phyloP scores from a whole-genome alignment of 1,140 invertebrate species.

The Pseudomyrmex cubaensis region DNA sequence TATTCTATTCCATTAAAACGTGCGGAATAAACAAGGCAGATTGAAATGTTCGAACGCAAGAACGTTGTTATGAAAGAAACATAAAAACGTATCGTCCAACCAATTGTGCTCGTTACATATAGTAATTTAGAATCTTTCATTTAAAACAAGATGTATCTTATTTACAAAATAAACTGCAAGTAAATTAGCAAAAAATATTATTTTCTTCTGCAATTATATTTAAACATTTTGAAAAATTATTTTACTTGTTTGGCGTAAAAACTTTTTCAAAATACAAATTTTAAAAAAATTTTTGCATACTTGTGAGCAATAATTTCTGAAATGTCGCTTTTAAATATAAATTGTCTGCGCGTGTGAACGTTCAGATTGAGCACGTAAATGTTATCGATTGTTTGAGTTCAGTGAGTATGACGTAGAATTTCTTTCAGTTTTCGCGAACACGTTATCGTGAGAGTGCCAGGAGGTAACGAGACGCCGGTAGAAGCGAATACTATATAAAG shows the following conservation, averaged over 20 bases:
- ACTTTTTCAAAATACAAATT: no score
- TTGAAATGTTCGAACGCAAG: background rate
- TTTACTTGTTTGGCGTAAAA: no score
- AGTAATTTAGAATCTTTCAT: background rate
- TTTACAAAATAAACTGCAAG: background rate
- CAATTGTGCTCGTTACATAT: background rate
- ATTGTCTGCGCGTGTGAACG: no score
- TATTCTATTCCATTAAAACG: conserved; percentile 21
- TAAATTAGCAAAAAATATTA: no score
- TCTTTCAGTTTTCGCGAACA: conserved; percentile 29
- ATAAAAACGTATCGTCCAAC: background rate
- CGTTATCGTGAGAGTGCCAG: background rate
- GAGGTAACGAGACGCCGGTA: conserved; percentile 42
- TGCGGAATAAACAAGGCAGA: background rate
- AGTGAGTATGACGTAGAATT: background rate
- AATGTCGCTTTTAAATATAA: no score
- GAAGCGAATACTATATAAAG: conserved; percentile 82
- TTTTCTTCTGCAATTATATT: no score
- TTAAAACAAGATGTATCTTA: background rate
- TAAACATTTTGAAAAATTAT: no score
- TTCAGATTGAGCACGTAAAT: no score
- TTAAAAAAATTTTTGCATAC: no score
- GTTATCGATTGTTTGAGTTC: background rate
- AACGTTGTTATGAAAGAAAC: background rate
- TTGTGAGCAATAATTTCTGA: no score